Evolutionary conservation across 2,113 vertebrate species (phyloP), one percentile per base, ranked within the genome.

Genomic region (Coracopsis vasa): DNA sequence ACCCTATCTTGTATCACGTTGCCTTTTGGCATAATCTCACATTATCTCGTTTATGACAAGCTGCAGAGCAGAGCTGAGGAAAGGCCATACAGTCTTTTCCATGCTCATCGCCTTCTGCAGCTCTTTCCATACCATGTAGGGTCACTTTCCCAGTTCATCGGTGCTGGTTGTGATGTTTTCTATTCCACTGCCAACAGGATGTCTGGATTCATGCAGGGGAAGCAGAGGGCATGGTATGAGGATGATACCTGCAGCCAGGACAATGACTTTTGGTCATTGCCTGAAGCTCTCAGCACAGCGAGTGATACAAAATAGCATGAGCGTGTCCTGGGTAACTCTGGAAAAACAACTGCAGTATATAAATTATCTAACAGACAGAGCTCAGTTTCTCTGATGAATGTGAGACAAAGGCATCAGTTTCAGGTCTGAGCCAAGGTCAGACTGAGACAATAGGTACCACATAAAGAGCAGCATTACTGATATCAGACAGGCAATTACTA

Each of bases 81-180:
- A 80, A 93, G 86, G 65, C 90, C 56, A 12, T 33, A 17, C 13
- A 66, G 24, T 67, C 45, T 71, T 72, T 88, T 66, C 72, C 60
- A 35, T 15, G 29, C 50, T 48, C 60, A 70, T 78, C 41, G 65
- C 31, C 66, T 86, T 51, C 80, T 24, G 5, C 61, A 56, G 35
- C 18, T 56, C 65, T 88, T 95, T 96, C 94, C 95, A 95, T 61
- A n/a, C 94, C 95, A 69, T 91, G 42, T 96, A 93, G 48, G 91
- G 91, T 31, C 11, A 45, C 44, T 53, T 92, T 81, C 94, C 88
- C 80, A 33, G 50, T 44, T 53, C n/a, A n/a, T 13, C 3, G 0
- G 51, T 56, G 61, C 28, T 60, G 62, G 25, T 35, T 10, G 2
- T 35, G 53, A 53, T 82, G 25, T 45, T 72, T 83, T 56, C 56